These are phyloP conservation scores for Pandion haliaetus DNA, from an alignment of 2,113 vertebrate genomes.

Conservation along the genomic window DNA sequence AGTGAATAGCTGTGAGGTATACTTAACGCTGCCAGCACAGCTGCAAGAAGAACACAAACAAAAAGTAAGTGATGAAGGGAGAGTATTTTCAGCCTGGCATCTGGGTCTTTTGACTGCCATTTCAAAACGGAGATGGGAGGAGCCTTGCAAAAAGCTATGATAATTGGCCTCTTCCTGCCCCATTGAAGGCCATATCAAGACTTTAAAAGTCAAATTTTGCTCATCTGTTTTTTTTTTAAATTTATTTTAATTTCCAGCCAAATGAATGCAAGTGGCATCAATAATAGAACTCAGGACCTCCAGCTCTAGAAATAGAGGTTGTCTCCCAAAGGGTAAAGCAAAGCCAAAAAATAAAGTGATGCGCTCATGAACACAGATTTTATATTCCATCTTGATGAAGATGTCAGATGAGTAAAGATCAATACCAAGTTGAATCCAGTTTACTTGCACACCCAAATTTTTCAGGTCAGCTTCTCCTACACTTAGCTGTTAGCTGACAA, in stretches of 20 bases:
- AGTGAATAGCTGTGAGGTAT: neutral
- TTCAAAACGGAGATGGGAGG: constrained; percentile 23
- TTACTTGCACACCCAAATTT: neutral
- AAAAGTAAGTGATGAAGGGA: constrained; percentile 29
- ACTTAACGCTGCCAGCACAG: constrained; percentile 48
- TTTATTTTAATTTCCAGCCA: neutral
- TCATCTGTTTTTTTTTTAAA: neutral
- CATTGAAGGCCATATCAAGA: neutral
- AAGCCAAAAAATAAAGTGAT: neutral
- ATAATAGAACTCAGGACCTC: neutral
- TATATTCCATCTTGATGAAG: neutral
- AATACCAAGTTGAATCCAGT: neutral
- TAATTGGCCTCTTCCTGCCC: neutral
- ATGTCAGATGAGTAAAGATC: neutral
- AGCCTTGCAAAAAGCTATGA: neutral
- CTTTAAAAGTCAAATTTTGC: neutral
- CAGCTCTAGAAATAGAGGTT: neutral
- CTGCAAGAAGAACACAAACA: constrained; percentile 29
- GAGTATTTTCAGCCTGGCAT: constrained; percentile 43
- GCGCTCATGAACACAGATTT: neutral
- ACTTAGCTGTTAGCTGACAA: neutral
- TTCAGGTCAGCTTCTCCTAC: neutral
- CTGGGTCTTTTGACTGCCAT: constrained; percentile 25
- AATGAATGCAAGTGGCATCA: neutral
- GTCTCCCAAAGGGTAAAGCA: neutral